Evolutionary conservation across 2,797 vertebrate species (phyloP).

Genomic region (Diglossa cyanea): DNA sequence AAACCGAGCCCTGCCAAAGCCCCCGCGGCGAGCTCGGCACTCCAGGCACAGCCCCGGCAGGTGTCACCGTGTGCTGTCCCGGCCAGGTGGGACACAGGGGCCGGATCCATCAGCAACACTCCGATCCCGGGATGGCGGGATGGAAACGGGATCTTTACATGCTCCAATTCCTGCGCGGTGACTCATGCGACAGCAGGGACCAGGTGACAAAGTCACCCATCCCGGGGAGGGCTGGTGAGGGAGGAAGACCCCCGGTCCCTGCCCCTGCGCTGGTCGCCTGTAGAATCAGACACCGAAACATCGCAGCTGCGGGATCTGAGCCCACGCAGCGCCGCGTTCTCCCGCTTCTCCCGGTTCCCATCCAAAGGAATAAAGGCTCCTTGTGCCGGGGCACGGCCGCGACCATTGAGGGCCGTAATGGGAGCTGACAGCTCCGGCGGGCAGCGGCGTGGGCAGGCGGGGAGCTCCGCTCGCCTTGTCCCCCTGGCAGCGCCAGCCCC

Average conservation of each 20-base stretch:
- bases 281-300: background rate
- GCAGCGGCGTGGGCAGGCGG: background rate
- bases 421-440: conserved; percentile 23
- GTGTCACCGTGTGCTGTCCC: background rate
- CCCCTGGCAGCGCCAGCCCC: background rate
- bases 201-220: background rate
- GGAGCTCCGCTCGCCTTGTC: background rate
- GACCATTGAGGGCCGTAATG: background rate
- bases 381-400: background rate
- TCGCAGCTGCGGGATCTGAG: background rate
- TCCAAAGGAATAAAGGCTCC: background rate
- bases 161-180: background rate
- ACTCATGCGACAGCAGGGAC: background rate
- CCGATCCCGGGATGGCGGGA: background rate
- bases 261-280: background rate
- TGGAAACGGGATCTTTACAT: background rate
- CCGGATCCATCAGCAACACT: background rate
- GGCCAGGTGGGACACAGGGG: background rate
- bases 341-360: background rate
- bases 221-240: background rate
- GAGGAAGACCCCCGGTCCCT: background rate
- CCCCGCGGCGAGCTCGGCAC: background rate
- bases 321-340: background rate
- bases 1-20: background rate
- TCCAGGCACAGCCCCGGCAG: background rate